These are phyloP conservation scores for Falco columbarius DNA, from an alignment of 2,797 vertebrate genomes.

Conservation along the genomic window DNA sequence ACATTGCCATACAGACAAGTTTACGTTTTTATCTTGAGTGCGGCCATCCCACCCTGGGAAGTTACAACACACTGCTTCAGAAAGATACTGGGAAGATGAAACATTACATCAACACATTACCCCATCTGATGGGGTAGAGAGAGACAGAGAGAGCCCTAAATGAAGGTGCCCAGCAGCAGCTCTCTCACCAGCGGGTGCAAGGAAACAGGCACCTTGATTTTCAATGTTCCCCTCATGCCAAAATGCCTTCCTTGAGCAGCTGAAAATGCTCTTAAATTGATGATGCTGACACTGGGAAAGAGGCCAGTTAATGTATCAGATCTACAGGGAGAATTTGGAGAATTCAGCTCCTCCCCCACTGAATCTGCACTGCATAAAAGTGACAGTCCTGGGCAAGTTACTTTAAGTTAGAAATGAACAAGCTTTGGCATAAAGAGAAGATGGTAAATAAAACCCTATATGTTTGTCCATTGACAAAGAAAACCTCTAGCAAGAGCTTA, in stretches of 20 bases:
- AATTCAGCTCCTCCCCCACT: not conserved
- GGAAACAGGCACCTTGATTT: not conserved
- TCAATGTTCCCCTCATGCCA: fast-evolving
- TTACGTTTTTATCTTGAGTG: not conserved
- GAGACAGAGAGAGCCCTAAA: not conserved
- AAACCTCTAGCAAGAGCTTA: not conserved
- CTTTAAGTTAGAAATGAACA: not conserved
- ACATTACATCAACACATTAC: not conserved
- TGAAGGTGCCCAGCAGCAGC: not conserved
- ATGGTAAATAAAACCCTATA: not conserved
- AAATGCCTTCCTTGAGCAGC: not conserved
- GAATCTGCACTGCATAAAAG: not conserved
- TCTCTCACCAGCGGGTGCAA: not conserved
- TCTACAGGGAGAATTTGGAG: not conserved
- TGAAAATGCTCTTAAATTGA: not conserved
- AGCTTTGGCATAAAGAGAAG: not conserved
- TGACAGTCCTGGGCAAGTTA: not conserved
- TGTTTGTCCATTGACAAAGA: not conserved
- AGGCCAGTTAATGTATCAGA: not conserved
- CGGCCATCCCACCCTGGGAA: not conserved
- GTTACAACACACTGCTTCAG: not conserved
- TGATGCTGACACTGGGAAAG: not conserved
- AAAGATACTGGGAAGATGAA: not conserved
- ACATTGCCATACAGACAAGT: not conserved
- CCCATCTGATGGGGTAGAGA: not conserved